Base-by-base conservation (phyloP, 2,888 invertebrate genomes). In the Eupithecia inturbata region DNA sequence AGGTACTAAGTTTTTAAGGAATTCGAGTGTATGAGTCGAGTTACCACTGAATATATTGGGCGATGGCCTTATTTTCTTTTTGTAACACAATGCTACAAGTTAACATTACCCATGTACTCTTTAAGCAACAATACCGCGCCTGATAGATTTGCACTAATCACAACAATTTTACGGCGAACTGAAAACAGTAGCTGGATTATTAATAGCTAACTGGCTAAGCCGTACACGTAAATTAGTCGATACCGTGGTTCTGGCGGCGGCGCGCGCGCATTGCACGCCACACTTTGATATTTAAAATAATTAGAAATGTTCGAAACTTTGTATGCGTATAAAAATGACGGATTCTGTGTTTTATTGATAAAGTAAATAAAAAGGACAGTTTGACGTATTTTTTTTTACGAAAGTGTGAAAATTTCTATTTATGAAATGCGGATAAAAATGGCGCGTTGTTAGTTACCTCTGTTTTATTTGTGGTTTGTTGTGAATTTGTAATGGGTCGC, bases 251-350 rank as follows among this genome's bases (percentile, higher is more conserved):
- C 81, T 77, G 79, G 28, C 60, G 75, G 83, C 86, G 84, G 88
- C 87, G 91, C 89, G 90, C 89, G 92, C 92, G 92, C 91, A 41
- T 80, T 83, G 85, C n/a, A 64, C 36, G 64, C 39, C 66, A 41
- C 39, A 36, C n/a, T 33, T 31, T 19, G 31, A 22, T 36, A 64
- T 64, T 36, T 12, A 33, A 36, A 22, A 62, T 31, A 31, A 39
- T 66, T 41, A 16, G 39, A 41, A 41, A 64, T 31, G 31, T 31
- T 57, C 12, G 57, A 57, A 26, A 57, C 12, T 57, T 10, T 57
- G 3, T 19, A 31, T 31, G 7, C 62, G 31, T 31, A 19, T 10
- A 66, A 66, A 66, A 66, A 41, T 66, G 36, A 41, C 26, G 26
- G 57, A 26, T 26, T 5, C 57, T 57, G 57, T 26, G 57, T 57